Evolutionary conservation across 2,113 vertebrate genomes (phyloP).

Genomic region (Ophiodon elongatus): DNA sequence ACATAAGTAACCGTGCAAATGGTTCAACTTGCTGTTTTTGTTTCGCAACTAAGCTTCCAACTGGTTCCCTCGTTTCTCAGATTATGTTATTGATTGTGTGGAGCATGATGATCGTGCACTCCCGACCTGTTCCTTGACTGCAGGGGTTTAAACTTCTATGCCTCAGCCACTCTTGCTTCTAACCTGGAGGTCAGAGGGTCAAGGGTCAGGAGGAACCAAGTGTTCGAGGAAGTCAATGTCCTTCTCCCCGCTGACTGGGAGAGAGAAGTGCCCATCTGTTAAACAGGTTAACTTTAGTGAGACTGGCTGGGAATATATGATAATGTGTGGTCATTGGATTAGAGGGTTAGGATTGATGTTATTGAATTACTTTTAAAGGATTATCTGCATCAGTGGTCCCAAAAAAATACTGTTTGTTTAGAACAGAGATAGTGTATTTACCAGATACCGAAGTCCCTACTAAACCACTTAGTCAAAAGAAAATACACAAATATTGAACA

Average conservation of each 20-base stretch:
- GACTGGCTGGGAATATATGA: conserved; percentile 52
- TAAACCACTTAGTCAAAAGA: neutral
- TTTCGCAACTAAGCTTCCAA: neutral
- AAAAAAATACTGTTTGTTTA: conserved; percentile 23
- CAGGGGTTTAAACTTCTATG: conserved; percentile 78
- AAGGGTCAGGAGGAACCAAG: conserved; percentile 83
- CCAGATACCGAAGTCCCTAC: neutral
- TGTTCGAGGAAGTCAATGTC: conserved; percentile 80
- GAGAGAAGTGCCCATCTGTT: conserved; percentile 81
- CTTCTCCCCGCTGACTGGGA: conserved; percentile 65
- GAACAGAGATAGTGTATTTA: neutral
- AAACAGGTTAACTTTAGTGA: conserved; percentile 82
- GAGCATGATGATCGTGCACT: conserved; percentile 28
- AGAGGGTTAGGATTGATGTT: conserved; percentile 45
- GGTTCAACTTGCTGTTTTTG: neutral
- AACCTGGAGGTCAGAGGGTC: conserved; percentile 75
- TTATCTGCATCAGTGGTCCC: conserved; percentile 24
- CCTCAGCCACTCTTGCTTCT: conserved; percentile 64
- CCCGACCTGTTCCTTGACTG: conserved; percentile 58
- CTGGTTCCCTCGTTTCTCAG: conserved; percentile 47
- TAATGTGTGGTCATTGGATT: conserved; percentile 57
- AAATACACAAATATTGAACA: neutral
- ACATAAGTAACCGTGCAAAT: neutral
- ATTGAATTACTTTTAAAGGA: conserved; percentile 62
- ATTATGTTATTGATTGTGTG: conserved; percentile 67